Conservation (phyloP, 2,113 vertebrate genomes). For the Phyllostomus discolor region DNA sequence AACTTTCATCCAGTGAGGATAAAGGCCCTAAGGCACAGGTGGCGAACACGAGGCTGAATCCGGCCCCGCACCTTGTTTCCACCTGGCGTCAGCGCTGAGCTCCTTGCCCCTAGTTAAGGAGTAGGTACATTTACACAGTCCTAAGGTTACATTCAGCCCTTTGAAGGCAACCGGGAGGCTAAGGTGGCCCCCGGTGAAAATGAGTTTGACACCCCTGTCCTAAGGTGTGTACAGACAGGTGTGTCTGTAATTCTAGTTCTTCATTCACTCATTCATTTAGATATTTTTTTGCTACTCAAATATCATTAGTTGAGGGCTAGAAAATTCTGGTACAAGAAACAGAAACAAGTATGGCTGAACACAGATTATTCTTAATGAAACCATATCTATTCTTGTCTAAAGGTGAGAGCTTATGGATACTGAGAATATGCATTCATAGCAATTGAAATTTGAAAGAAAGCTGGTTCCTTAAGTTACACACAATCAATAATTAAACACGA, state of each 20-base stretch:
- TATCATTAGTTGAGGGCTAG: neutral
- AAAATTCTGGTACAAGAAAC: neutral
- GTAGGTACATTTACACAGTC: too few species aligned
- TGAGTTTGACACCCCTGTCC: too few species aligned
- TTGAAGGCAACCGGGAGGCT: too few species aligned
- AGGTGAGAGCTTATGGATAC: neutral
- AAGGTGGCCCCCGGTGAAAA: too few species aligned
- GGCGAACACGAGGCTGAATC: too few species aligned
- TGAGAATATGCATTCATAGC: neutral
- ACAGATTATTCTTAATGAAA: neutral
- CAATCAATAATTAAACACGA: neutral
- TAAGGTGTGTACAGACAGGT: neutral
- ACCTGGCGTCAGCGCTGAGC: too few species aligned
- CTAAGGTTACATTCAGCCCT: too few species aligned
- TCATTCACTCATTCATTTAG: neutral
- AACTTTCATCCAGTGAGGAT: neutral
- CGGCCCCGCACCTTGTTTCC: too few species aligned
- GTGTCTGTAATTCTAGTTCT: neutral
- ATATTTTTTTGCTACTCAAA: neutral
- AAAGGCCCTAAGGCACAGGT: neutral
- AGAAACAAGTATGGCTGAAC: neutral
- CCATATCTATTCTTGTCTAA: neutral
- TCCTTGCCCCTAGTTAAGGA: too few species aligned
- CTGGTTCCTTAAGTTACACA: neutral
- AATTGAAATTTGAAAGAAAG: slow-evolving; percentile 44